A percentile compares a stretch with the other conserved stretches of the same genome.
Conservation (phyloP, 1,140 invertebrate species). For the Neodiprion pinetum region DNA sequence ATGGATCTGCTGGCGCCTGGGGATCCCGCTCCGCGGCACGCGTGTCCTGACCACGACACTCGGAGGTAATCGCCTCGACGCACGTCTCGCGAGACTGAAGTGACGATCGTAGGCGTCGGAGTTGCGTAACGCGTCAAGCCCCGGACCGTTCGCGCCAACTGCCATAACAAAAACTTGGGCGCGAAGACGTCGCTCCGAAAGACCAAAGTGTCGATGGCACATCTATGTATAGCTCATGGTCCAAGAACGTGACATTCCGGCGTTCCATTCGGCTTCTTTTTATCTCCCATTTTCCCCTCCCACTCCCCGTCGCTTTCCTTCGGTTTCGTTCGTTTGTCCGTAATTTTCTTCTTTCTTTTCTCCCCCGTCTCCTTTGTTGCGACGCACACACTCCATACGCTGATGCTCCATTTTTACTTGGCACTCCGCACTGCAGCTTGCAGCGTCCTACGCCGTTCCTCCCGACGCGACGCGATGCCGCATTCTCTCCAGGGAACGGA, state of each 20-base stretch:
- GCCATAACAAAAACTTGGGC: constrained; percentile 6
- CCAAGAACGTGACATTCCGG: constrained; percentile 6
- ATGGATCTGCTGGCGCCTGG: background rate
- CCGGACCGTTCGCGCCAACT: background rate
- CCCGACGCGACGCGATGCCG: background rate
- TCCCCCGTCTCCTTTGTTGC: background rate
- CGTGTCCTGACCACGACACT: background rate
- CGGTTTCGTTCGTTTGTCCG: background rate
- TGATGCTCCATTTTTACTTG: background rate
- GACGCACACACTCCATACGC: no score
- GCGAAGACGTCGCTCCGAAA: background rate
- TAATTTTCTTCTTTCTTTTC: background rate
- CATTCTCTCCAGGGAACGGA: background rate
- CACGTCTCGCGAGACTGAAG: background rate
- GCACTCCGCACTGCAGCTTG: background rate
- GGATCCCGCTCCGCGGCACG: background rate
- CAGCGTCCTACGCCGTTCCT: background rate
- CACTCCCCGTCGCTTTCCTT: background rate
- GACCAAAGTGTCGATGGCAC: background rate
- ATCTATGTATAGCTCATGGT: background rate
- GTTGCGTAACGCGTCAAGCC: background rate
- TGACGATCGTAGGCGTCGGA: background rate
- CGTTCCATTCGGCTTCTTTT: background rate
- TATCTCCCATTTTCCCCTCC: background rate
- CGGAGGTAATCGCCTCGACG: background rate